Percentiles rank a stretch among this genome's conserved stretches.
These are phyloP conservation scores for Cyanoramphus novaezelandiae DNA, from an alignment of 2,113 vertebrate species.

Conservation along the genomic window DNA sequence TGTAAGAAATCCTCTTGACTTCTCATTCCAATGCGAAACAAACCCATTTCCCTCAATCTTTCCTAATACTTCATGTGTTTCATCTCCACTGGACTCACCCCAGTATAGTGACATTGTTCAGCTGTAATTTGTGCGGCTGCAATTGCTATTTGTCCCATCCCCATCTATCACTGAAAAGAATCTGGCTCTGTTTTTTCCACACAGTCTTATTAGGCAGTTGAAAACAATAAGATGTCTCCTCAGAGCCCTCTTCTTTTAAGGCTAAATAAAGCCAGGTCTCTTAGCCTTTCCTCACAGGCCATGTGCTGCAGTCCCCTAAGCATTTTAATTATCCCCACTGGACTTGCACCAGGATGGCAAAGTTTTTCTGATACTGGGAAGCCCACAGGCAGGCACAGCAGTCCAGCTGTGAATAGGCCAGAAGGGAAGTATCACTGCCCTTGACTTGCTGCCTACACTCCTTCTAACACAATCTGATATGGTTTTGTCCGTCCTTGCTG, in stretches of 20 bases:
- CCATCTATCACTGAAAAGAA: not conserved
- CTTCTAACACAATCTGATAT: not conserved
- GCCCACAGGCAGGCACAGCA: not conserved
- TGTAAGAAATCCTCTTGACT: not conserved
- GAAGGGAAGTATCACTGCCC: not conserved
- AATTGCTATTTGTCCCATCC: not conserved
- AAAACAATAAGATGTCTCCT: not conserved
- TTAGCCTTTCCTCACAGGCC: rapidly evolving
- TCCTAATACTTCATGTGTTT: rapidly evolving
- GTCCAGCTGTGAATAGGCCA: not conserved
- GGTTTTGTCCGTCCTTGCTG: not conserved
- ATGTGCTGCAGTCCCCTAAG: not conserved
- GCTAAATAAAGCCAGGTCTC: not conserved
- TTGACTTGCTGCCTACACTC: not conserved
- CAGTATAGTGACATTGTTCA: not conserved
- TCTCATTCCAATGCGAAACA: not conserved
- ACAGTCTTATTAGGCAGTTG: not conserved
- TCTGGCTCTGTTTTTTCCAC: not conserved
- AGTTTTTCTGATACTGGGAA: not conserved
- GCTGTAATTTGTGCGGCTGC: not conserved
- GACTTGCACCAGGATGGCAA: not conserved
- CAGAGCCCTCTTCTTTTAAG: not conserved
- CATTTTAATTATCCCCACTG: not conserved
- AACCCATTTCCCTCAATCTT: not conserved
- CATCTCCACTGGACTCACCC: not conserved